Conservation (phyloP, 2,113 vertebrate genomes). For the Lepus americanus region DNA sequence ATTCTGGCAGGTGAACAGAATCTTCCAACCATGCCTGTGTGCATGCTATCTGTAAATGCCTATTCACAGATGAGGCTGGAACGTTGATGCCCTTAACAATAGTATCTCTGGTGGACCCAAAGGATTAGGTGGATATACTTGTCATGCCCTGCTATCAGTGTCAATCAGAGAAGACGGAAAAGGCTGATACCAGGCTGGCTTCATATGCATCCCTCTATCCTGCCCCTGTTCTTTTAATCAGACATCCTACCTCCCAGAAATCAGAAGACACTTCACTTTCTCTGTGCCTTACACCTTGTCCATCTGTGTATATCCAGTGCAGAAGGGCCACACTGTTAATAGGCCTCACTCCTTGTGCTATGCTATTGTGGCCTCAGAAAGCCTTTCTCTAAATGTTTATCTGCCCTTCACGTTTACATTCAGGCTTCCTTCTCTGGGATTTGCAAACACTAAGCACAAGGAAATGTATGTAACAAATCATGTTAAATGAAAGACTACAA, state of each 20-base stretch:
- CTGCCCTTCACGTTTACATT: background rate
- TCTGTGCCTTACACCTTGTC: background rate
- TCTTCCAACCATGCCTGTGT: background rate
- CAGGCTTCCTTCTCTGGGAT: background rate
- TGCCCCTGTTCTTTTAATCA: background rate
- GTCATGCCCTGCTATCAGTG: background rate
- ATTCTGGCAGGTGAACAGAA: background rate
- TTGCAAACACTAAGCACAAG: background rate
- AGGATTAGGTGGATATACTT: background rate
- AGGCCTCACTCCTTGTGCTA: background rate
- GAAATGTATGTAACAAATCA: background rate
- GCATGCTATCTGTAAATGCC: background rate
- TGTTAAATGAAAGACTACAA: conserved; percentile 59
- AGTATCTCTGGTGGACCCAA: background rate
- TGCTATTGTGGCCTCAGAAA: background rate
- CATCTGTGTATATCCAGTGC: background rate
- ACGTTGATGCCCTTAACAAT: background rate
- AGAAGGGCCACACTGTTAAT: rapidly evolving
- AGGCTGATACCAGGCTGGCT: background rate
- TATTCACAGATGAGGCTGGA: background rate
- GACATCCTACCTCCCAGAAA: background rate
- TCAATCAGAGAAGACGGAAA: background rate
- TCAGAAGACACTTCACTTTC: background rate
- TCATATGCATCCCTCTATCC: background rate
- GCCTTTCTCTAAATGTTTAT: background rate